phyloP scores from a whole-genome alignment of 2,113 vertebrate genomes.

The Lampris megalopsis region DNA sequence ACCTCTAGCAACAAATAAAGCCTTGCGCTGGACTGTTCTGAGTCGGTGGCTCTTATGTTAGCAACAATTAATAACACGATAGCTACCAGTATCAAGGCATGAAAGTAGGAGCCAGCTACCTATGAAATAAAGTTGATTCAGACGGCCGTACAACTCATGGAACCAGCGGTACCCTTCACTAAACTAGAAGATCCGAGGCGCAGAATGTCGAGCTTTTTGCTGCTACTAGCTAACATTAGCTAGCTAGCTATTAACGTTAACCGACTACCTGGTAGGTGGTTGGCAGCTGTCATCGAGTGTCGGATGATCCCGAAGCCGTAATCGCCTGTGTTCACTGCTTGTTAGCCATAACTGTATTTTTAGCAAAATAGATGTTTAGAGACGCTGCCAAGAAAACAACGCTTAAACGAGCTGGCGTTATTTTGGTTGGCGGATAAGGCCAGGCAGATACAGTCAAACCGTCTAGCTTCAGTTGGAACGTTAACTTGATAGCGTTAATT shows the following conservation, averaged over 20 bases:
- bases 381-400: fast-evolving
- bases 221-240: constrained; percentile 18
- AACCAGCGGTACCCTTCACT: background rate
- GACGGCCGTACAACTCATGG: background rate
- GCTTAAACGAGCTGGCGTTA: background rate
- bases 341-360: background rate
- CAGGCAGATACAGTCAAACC: constrained; percentile 58
- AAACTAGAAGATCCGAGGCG: too few species aligned
- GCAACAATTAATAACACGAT: background rate
- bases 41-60: background rate
- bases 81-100: constrained; percentile 5
- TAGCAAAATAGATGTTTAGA: background rate
- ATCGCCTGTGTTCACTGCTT: background rate
- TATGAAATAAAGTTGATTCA: background rate
- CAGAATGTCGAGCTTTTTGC: constrained; percentile 7
- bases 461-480: constrained; percentile 31
- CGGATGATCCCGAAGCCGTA: background rate
- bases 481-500: constrained; percentile 26
- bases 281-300: constrained; percentile 59
- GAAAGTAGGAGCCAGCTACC: background rate
- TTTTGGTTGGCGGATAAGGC: constrained; percentile 63
- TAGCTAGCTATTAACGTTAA: constrained; percentile 9
- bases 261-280: constrained; percentile 6
- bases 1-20: too few species aligned
- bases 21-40: too few species aligned